A percentile compares a stretch with the other conserved stretches of the same genome.
Conservation (phyloP, 2,797 vertebrate species). For the Ptychadena robeensis region DNA sequence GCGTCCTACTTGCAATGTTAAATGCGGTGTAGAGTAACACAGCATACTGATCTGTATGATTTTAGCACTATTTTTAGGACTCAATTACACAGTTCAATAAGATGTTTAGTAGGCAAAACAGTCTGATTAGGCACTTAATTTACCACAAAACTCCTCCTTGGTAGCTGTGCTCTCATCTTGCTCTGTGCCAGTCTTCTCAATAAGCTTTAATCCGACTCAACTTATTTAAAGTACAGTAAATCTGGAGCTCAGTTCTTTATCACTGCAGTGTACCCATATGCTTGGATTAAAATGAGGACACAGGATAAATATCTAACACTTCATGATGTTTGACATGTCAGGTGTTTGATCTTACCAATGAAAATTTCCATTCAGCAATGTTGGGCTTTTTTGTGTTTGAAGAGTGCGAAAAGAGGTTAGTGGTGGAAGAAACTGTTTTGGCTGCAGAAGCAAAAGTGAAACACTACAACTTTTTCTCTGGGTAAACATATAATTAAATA, state of each 20-base stretch:
- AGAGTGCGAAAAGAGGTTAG: background rate
- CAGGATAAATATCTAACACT: constrained; percentile 8
- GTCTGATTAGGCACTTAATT: constrained; percentile 61
- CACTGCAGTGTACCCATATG: constrained; percentile 13
- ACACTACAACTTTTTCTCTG: background rate
- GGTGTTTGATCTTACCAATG: background rate
- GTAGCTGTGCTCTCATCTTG: constrained; percentile 44
- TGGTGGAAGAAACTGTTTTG: background rate
- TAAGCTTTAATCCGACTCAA: constrained; percentile 37
- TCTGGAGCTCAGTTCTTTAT: constrained; percentile 25
- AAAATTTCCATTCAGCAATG: background rate
- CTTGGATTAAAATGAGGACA: constrained; percentile 24
- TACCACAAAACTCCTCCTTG: constrained; percentile 54
- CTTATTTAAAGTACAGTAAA: constrained; percentile 54
- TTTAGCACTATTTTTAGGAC: constrained; percentile 59
- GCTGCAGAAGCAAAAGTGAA: background rate
- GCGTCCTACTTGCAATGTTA: constrained; percentile 12
- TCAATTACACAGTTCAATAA: constrained; percentile 61
- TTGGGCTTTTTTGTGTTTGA: background rate
- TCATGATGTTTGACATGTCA: background rate
- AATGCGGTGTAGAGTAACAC: constrained; percentile 44
- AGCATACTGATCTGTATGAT: constrained; percentile 55
- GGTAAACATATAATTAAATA: background rate
- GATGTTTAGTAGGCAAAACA: constrained; percentile 58
- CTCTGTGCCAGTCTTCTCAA: constrained; percentile 38